Evolutionary conservation across 2,888 invertebrate species (phyloP).

Genomic region (Leptura quadrifasciata): DNA sequence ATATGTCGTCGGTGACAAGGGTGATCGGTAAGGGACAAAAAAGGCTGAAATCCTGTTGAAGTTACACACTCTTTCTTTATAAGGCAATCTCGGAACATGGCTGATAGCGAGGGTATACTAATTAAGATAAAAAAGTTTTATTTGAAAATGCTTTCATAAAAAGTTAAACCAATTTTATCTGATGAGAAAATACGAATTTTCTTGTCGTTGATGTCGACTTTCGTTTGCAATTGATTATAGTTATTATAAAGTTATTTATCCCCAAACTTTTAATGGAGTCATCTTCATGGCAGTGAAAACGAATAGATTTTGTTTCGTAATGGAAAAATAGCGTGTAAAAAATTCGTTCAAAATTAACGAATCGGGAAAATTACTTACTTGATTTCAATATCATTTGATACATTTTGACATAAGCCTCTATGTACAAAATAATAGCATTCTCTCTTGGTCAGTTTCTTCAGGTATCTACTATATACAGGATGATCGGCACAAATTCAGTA

Average conservation of each 20-base stretch:
- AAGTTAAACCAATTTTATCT: not conserved
- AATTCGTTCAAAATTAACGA: too few species aligned
- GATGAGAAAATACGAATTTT: not conserved
- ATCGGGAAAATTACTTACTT: too few species aligned
- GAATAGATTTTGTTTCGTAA: too few species aligned
- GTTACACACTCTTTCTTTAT: conserved; percentile 4
- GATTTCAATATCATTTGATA: too few species aligned
- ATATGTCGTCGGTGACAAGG: conserved; percentile 23
- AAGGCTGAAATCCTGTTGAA: not conserved
- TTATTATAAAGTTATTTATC: not conserved
- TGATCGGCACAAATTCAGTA: too few species aligned
- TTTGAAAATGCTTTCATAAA: not conserved
- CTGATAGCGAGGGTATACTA: conserved; percentile 4
- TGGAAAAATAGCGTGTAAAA: too few species aligned
- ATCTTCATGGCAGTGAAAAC: too few species aligned
- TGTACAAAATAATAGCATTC: too few species aligned
- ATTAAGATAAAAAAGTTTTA: not conserved
- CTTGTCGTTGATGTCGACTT: not conserved
- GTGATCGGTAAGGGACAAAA: conserved; percentile 2
- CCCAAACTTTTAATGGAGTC: too few species aligned
- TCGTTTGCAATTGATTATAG: not conserved
- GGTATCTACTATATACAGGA: too few species aligned
- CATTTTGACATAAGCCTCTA: too few species aligned
- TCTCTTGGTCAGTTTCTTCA: too few species aligned
- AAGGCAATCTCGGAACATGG: conserved; percentile 9